Base-by-base conservation (phyloP, 2,797 vertebrate genomes). In the Typhlichthys subterraneus region DNA sequence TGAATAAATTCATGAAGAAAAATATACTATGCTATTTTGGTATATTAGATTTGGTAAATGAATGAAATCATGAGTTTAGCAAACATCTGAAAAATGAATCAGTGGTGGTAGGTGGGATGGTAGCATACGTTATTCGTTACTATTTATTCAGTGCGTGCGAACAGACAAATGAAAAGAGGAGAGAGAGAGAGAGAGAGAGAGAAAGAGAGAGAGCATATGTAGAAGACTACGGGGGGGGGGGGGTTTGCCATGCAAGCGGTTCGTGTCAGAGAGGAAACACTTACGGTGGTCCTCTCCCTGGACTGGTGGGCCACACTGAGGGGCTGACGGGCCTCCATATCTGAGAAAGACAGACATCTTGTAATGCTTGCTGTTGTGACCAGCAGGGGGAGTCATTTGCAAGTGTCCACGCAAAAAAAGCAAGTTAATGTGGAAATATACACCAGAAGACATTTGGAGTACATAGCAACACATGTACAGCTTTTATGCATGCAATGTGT, bases 231-330 rank as follows among this genome's bases (percentile, higher is more conserved):
- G 12, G 1, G 1, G 31, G 1, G n/a, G 31, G 11, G 17, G 17
- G 17, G 31, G 11, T 8, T 12, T 54, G 14, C 54, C 51, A 62
- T 51, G 61, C 45, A 63, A 66, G 53, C 12, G 6, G 33, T 38
- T 23, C 3, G 23, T 23, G 23, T 23, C 23, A 23, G 23, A 23
- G 23, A 23, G 23, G 23, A 23, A 23, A 8, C n/a, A 90, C 90
- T 96, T 87, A 98, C 96, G 73, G 93, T 89, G 73, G 94, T 91
- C 80, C 94, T 94, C 82, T 97, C 95, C 88, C 94, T 95, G 69
- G 95, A 93, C 85, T 95, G 95, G 75, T 95, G 95, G 85, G 93
- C 92, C 72, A 94, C 90, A 82, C 94, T 92, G 73, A 95, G 92
- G 69, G 92, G 92, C 82, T 95, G 94, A 73, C 93, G 88, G 69